Percentiles rank a stretch among this genome's conserved stretches.
Evolutionary conservation across 1,140 invertebrate genomes (phyloP).

Genomic region (Anagrus nilaparvatae): DNA sequence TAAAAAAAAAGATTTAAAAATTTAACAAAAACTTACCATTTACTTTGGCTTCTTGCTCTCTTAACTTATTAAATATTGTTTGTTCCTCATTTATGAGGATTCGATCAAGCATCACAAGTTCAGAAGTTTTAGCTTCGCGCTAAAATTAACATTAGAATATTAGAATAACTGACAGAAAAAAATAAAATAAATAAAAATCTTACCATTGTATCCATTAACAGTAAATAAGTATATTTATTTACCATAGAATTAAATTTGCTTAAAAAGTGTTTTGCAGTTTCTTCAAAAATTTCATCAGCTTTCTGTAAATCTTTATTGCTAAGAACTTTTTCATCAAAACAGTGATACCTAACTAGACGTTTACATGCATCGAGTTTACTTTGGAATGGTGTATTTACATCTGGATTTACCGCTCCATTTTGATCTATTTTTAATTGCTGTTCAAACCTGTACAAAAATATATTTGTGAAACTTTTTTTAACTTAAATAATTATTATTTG

Average conservation of each 20-base stretch:
- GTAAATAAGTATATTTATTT: slow-evolving; percentile 66
- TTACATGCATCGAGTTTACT: slow-evolving; percentile 68
- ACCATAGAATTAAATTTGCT: slow-evolving; percentile 65
- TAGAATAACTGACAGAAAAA: slow-evolving; percentile 1
- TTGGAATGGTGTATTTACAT: slow-evolving; percentile 64
- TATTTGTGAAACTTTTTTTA: slow-evolving; percentile 8
- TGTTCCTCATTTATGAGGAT: slow-evolving; percentile 60
- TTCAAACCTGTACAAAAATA: slow-evolving; percentile 47
- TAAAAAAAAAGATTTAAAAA: slow-evolving; percentile 6
- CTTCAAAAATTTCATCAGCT: slow-evolving; percentile 67
- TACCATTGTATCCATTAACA: slow-evolving; percentile 80
- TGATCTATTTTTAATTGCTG: slow-evolving; percentile 71
- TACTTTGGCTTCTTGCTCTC: slow-evolving; percentile 37
- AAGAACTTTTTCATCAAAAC: slow-evolving; percentile 59
- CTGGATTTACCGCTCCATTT: slow-evolving; percentile 62
- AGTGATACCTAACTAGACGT: slow-evolving; percentile 71
- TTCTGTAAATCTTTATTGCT: slow-evolving; percentile 58
- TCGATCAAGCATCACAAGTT: slow-evolving; percentile 62
- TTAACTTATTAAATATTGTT: slow-evolving; percentile 46
- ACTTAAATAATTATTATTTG: slow-evolving; percentile 5
- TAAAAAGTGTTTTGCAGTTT: slow-evolving; percentile 60
- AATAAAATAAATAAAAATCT: slow-evolving; percentile 21
- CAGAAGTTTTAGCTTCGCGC: slow-evolving; percentile 57
- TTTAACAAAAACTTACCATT: slow-evolving; percentile 25
- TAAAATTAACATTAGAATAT: slow-evolving; percentile 32